Base-by-base conservation (phyloP, 2,888 invertebrate species). In the Sarcophaga caerulescens region DNA sequence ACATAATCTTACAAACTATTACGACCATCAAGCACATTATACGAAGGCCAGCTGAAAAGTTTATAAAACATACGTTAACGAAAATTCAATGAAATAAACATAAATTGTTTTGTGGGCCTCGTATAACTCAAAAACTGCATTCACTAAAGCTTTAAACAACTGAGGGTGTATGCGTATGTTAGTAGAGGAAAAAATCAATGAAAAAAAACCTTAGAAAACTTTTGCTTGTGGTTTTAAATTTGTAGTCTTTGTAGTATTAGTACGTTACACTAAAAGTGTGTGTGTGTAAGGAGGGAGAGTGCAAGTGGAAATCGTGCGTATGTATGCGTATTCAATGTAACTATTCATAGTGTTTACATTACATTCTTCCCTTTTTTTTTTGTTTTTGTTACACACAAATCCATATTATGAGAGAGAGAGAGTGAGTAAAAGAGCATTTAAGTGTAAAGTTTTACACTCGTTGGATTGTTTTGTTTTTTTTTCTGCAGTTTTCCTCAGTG, bases 381-480 rank as follows among this genome's bases (percentile, higher is more conserved):
- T 5, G 35, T 35, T 35, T 6, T 35, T 6, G 35, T 35, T 19
- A 21, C 47, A 44, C 69, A 71, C 59, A 62, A 59, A 17, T 19
- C 19, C 21, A 47, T 25, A 69, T 69, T 35, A 35, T 35, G 35
- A 8, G 35, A 35, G 35, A 35, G 35, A 10, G 35, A 8, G 35
- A 35, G 14, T 65, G 44, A 70, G 70, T 81, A 14, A 11, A 70
- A 85, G 75, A 83, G 79, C 73, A 80, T 80, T 76, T 81, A 73
- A 77, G 85, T 81, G 83, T 81, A 77, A 83, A 83, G 68, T 80
- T 83, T 80, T 82, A 71, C 82, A 82, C 83, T 80, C 68, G 62
- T 71, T 45, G 23, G 21, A 21, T 19, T 82, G 76, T 70, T 73
- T n/a, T n/a, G n/a, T 81, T 59, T 23, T 62, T 11, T n/a, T 44